A percentile compares a stretch with the other conserved stretches of the same genome.
These are phyloP conservation scores for Paraescarpia echinospica DNA, from an alignment of 1,140 invertebrate genomes.

Conservation along the genomic window DNA sequence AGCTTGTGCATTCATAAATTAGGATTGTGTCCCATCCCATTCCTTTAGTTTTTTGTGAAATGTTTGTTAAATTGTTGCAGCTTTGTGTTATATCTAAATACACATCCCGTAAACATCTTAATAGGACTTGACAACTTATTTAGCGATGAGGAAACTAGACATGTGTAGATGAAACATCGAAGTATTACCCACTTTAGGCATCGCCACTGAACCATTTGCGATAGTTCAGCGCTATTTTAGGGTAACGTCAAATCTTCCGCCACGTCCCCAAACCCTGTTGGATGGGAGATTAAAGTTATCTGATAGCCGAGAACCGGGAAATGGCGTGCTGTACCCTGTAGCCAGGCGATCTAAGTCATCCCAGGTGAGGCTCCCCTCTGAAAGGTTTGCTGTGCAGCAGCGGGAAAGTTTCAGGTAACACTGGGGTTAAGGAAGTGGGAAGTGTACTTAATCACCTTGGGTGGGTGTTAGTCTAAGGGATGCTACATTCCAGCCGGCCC, in stretches of 20 bases:
- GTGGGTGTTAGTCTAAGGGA: background rate
- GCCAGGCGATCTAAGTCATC: background rate
- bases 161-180: too few species aligned
- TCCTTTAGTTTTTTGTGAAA: background rate
- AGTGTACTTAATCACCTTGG: background rate
- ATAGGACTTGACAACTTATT: background rate
- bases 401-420: conserved; percentile 4
- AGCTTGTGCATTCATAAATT: background rate
- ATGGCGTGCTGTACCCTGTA: background rate
- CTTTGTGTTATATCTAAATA: too few species aligned
- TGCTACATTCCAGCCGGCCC: background rate
- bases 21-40: background rate
- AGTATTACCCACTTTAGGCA: background rate
- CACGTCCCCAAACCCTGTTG: background rate
- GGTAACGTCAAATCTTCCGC: background rate
- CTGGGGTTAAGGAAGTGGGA: background rate
- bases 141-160: background rate
- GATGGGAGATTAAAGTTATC: background rate
- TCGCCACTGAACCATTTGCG: background rate
- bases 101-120: background rate
- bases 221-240: background rate
- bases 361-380: background rate
- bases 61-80: too few species aligned
- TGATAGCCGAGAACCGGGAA: background rate
- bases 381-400: background rate